Evolutionary conservation across 2,888 invertebrate genomes (phyloP).

Genomic region (Cheilosia urbana): DNA sequence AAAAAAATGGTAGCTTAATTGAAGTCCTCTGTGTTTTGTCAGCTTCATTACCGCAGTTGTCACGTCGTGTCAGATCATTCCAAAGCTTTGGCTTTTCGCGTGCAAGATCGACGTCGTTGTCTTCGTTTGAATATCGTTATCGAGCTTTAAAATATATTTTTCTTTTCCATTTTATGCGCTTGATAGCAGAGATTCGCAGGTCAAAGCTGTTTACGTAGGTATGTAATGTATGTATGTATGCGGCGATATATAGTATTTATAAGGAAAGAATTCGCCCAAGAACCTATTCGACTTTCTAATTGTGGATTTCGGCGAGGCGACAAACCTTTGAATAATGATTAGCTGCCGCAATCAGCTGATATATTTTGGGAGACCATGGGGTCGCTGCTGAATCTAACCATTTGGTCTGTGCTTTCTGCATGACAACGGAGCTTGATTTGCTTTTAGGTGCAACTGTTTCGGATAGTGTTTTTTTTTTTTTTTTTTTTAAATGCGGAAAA

Average conservation of each 20-base stretch:
- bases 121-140: background rate
- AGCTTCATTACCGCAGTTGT: conserved; percentile 23
- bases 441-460: no score
- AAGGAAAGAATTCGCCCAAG: background rate
- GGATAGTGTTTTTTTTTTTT: no score
- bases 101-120: conserved; percentile 10
- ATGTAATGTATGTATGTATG: conserved; percentile 6
- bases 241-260: background rate
- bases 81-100: conserved; percentile 29
- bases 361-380: background rate
- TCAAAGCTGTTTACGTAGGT: conserved; percentile 32
- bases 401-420: no score
- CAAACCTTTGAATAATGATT: conserved; percentile 1
- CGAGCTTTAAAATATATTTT: background rate
- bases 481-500: no score
- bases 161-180: background rate
- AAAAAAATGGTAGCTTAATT: conserved; percentile 43
- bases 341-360: background rate
- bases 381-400: no score
- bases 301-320: background rate
- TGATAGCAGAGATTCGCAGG: background rate
- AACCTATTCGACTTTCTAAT: background rate
- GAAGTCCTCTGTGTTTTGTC: conserved; percentile 29
- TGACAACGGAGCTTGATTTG: no score
- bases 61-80: conserved; percentile 34